Conservation (phyloP, 2,888 invertebrate species). For the Temnothorax rugatulus region DNA sequence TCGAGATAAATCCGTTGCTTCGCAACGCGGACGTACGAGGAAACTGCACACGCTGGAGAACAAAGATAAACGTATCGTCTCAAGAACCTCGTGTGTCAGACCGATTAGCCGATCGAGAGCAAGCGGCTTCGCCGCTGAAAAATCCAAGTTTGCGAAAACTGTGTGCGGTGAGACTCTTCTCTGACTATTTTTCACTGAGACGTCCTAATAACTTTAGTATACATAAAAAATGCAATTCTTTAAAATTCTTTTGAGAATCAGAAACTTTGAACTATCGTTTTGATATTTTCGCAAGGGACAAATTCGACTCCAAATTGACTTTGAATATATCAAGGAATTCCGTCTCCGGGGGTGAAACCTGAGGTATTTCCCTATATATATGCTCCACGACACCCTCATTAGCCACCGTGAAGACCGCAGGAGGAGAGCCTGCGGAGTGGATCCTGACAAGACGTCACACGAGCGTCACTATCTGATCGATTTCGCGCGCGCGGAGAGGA, state of each 20-base stretch:
- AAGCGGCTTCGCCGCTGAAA: not conserved
- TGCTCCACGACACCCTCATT: constrained; percentile 17
- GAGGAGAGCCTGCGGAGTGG: constrained; percentile 10
- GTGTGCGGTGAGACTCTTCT: not conserved
- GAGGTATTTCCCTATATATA: not conserved
- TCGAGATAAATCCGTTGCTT: constrained; percentile 17
- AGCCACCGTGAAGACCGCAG: constrained; percentile 30
- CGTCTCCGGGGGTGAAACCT: not conserved
- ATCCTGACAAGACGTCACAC: constrained; percentile 50
- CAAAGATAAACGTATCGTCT: not conserved
- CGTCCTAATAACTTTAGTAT: not conserved
- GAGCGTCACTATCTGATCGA: constrained; percentile 58
- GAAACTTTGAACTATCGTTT: not conserved
- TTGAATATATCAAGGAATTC: constrained; percentile 5
- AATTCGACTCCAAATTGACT: constrained; percentile 6
- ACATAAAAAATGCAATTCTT: not conserved
- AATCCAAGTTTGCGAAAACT: constrained; percentile 65
- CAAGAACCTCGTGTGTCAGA: not conserved
- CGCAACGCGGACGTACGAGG: not conserved
- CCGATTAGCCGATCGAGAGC: not conserved
- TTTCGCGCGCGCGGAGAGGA: constrained; percentile 53
- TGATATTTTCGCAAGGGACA: not conserved
- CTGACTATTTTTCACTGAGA: not conserved
- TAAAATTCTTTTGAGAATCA: not conserved
- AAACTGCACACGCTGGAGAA: not conserved